Base-by-base conservation (phyloP, 2,113 vertebrate genomes). In the Amphilophus citrinellus region DNA sequence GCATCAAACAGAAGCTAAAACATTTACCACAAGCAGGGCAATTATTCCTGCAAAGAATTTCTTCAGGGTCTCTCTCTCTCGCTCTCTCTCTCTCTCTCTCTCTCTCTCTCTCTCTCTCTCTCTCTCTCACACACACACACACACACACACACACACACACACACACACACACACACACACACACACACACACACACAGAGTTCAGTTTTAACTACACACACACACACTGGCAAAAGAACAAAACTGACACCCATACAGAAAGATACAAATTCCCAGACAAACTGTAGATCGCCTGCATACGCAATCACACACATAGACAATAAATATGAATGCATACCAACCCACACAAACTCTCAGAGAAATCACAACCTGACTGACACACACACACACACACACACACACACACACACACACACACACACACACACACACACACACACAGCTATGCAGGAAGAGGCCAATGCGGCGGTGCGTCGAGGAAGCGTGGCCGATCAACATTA, bases 21-120 rank as follows among this genome's bases (percentile, higher is more conserved):
- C 92, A 92, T 94, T 95, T 94, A 92, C 92, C 93, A 94, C 94
- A 95, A 93, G 89, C 92, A 90, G 93, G 90, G 91, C 92, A 95
- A 94, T 95, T 95, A 95, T 95, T 95, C 87, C 87, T 91, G 93
- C 90, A 89, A 93, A 94, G 92, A 95, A 95, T 93, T 88, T 95
- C 91, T 90, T 92, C 90, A 89, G 93, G 90, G 90, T 78, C 76
- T 65, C 62, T 37, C 39, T 66, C 18, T 77, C 37, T 73, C 42
- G n/a, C 47, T 59, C n/a, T 15, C 77, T 24, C 24, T 24, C 24
- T 24, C 22, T 22, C 22, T 22, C 22, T 22, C 22, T 22, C 22
- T 22, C 22, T 22, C 22, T 22, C n/a, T n/a, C n/a, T n/a, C n/a
- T n/a, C 22, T 22, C 22, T 22, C 22, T 22, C 22, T 22, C 22